phyloP scores from a whole-genome alignment of 35 echinoderm and acorn worm genomes.

The Ophioderma brevispina region DNA sequence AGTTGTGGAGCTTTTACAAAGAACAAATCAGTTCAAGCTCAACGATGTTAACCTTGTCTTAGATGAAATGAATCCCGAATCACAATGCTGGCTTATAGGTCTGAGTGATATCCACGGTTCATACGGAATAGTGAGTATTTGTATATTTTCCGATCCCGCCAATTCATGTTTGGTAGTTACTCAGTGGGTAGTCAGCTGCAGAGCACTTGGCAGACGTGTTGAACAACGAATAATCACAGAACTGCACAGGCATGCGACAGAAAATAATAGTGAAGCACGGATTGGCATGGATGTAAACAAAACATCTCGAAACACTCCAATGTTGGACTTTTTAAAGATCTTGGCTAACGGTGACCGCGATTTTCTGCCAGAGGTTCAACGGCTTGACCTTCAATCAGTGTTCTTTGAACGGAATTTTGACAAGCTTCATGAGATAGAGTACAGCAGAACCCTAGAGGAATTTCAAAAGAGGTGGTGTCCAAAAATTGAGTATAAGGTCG shows the following conservation, averaged over 20 bases:
- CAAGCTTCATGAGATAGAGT: background rate
- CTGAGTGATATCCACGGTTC: constrained; percentile 6
- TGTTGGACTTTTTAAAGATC: background rate
- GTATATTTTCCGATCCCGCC: background rate
- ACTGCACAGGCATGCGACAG: background rate
- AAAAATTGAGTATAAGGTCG: background rate
- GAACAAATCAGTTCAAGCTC: constrained; percentile 24
- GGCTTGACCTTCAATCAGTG: background rate
- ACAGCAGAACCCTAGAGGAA: background rate
- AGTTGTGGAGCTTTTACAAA: constrained; percentile 11
- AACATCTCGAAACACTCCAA: background rate
- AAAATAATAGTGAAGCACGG: background rate
- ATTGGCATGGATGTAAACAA: background rate
- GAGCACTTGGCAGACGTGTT: background rate
- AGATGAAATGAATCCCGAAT: background rate
- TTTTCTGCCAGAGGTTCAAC: background rate
- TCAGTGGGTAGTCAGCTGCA: background rate
- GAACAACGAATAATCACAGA: background rate
- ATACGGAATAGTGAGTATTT: constrained; percentile 15
- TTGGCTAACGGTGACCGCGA: background rate
- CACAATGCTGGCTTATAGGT: constrained; percentile 1
- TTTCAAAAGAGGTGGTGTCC: background rate
- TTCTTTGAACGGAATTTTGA: background rate
- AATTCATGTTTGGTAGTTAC: background rate
- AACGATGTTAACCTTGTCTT: background rate